These are phyloP conservation scores for Xiphorhynchus elegans DNA, from an alignment of 2,113 vertebrate genomes.

Conservation along the genomic window DNA sequence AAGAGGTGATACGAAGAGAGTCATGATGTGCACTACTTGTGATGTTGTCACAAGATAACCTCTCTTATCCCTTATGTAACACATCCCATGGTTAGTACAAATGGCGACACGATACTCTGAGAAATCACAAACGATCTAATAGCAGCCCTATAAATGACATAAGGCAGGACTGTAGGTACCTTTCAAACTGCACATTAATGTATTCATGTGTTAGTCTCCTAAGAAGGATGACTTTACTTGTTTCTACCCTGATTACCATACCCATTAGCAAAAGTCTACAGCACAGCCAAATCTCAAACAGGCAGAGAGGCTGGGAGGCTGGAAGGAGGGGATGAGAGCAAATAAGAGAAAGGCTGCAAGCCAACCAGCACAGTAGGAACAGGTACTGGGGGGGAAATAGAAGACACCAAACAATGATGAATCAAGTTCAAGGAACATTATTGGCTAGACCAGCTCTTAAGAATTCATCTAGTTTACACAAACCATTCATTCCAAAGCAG, in stretches of 20 bases:
- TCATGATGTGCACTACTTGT: neutral
- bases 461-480: neutral
- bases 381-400: neutral
- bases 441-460: neutral
- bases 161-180: neutral
- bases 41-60: neutral
- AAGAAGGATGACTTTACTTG: neutral
- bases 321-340: neutral
- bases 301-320: neutral
- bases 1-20: neutral
- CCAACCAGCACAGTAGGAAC: neutral
- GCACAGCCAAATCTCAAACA: neutral
- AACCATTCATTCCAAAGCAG: neutral
- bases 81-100: neutral
- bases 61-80: neutral
- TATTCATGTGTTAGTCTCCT: neutral
- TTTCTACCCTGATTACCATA: neutral
- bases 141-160: neutral
- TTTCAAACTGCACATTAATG: neutral
- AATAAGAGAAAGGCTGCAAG: neutral
- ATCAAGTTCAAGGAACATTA: slow-evolving; percentile 9
- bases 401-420: neutral
- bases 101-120: fast-evolving
- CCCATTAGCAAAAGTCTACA: neutral
- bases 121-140: neutral